Percentiles rank a stretch among this genome's conserved stretches.
These are phyloP conservation scores for Cladorhizidae sp. DNA, from an alignment of 37 sponge, comb jelly and placozoan genomes.

Conservation along the genomic window DNA sequence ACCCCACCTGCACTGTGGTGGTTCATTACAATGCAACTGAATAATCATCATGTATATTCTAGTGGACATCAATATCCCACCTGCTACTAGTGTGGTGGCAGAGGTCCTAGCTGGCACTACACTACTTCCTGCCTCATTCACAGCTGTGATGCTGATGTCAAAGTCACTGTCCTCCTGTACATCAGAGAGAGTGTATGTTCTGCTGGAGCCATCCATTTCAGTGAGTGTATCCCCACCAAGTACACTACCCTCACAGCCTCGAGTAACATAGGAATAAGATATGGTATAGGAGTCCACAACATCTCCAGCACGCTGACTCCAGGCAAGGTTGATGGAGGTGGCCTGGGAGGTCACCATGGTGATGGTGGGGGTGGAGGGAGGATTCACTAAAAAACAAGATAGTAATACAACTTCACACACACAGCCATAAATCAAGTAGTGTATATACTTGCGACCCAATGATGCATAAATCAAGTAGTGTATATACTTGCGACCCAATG, in stretches of 20 bases:
- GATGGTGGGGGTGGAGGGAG: constrained; percentile 5
- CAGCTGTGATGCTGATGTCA: constrained; percentile 18
- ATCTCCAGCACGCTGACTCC: constrained; percentile 20
- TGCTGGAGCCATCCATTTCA: background rate
- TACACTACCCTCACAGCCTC: background rate
- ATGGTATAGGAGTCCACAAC: constrained; percentile 26
- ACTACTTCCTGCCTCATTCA: constrained; percentile 35
- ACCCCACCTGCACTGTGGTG: background rate
- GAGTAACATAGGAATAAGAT: constrained; percentile 3
- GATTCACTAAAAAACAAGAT: background rate
- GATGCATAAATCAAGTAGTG: too few species aligned
- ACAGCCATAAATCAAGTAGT: too few species aligned
- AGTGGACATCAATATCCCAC: too few species aligned
- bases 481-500: too few species aligned
- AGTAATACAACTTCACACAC: background rate
- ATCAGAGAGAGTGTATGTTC: constrained; percentile 22
- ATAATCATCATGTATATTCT: too few species aligned
- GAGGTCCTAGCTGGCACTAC: background rate
- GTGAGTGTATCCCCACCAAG: background rate
- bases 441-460: too few species aligned
- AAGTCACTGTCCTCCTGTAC: constrained; percentile 43
- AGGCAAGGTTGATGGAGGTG: constrained; percentile 34
- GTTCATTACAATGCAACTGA: too few species aligned
- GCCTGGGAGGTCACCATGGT: background rate
- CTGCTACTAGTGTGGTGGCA: constrained; percentile 9